Evolutionary conservation across 1,140 invertebrate genomes (phyloP).

Genomic region (Drosophila leontia): DNA sequence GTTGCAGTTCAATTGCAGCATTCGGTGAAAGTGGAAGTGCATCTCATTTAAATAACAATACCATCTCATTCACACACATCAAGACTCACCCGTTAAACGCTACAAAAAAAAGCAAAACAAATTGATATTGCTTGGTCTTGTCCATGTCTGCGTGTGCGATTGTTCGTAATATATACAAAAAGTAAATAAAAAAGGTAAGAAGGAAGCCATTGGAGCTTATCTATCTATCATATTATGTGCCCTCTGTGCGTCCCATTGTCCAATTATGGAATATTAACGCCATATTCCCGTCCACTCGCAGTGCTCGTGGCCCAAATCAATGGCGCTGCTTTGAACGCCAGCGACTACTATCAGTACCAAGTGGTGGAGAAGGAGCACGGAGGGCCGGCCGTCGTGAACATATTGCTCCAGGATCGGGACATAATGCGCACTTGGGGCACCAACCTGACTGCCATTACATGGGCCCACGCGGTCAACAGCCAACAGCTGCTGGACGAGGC

Average conservation of each 20-base stretch:
- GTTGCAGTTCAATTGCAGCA: slow-evolving; percentile 34
- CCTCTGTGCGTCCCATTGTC: slow-evolving; percentile 44
- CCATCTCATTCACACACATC: neutral
- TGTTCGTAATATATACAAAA: slow-evolving; percentile 5
- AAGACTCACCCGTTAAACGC: neutral
- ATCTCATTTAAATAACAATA: slow-evolving; percentile 18
- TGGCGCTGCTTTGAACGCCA: slow-evolving; percentile 58
- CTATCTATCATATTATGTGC: slow-evolving; percentile 28
- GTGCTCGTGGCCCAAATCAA: slow-evolving; percentile 59
- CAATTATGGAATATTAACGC: slow-evolving; percentile 52
- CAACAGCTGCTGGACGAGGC: slow-evolving; percentile 87
- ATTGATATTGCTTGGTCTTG: slow-evolving; percentile 19
- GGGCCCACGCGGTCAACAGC: slow-evolving; percentile 94
- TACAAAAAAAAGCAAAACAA: slow-evolving; percentile 9
- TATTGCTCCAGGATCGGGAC: slow-evolving; percentile 30
- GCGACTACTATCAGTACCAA: slow-evolving; percentile 50
- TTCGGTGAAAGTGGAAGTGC: slow-evolving; percentile 34
- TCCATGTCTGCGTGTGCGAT: slow-evolving; percentile 3
- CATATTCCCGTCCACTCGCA: slow-evolving; percentile 31
- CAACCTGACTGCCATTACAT: slow-evolving; percentile 91
- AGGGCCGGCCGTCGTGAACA: slow-evolving; percentile 8
- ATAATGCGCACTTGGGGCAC: slow-evolving; percentile 54
- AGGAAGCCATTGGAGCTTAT: slow-evolving; percentile 35
- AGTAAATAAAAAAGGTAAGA: slow-evolving; percentile 27
- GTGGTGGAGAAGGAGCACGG: slow-evolving; percentile 5